Conservation (phyloP, 2,113 vertebrate genomes). For the Pipra filicauda region DNA sequence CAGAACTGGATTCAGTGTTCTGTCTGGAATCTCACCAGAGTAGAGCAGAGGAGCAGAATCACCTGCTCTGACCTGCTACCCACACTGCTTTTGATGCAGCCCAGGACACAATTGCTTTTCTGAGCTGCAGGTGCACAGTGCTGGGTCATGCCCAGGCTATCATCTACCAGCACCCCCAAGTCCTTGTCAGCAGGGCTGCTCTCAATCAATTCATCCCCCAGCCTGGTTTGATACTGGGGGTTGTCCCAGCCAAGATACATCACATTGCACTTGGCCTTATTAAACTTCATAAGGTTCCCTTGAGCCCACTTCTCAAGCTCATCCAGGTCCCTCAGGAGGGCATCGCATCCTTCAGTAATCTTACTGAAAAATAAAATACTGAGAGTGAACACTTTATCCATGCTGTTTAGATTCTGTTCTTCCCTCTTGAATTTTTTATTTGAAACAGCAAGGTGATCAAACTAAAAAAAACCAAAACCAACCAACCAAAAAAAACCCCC, state of each 20-base stretch:
- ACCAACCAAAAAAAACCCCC: background rate
- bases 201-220: background rate
- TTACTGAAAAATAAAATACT: background rate
- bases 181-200: background rate
- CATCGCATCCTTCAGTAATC: background rate
- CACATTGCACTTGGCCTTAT: background rate
- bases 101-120: background rate
- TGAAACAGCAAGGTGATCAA: background rate
- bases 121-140: background rate
- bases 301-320: background rate
- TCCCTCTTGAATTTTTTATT: background rate
- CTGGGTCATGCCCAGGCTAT: background rate
- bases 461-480: background rate
- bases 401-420: background rate
- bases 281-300: background rate
- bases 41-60: background rate
- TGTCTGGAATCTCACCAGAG: background rate
- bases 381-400: background rate
- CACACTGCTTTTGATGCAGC: background rate
- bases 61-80: background rate
- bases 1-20: background rate
- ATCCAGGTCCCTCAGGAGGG: background rate
- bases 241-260: background rate
- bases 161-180: accelerated
- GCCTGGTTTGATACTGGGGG: background rate